Percentiles rank a stretch among this genome's conserved stretches.
These are phyloP conservation scores for Lissocephala sabroskyi DNA, from an alignment of 2,888 invertebrate species.

Conservation along the genomic window DNA sequence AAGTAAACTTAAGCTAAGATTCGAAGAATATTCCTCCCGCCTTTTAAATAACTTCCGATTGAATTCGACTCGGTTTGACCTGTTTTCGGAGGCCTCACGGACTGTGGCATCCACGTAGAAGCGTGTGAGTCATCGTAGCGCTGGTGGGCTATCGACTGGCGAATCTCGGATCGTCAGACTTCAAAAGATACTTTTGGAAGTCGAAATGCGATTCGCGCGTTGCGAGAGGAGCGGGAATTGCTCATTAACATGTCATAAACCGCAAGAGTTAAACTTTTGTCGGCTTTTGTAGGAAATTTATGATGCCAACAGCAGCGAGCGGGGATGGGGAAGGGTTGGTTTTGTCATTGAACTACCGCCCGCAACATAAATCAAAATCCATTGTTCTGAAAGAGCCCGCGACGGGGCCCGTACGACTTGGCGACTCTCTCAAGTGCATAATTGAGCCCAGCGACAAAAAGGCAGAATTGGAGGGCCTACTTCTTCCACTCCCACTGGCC, in stretches of 20 bases:
- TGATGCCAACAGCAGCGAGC: slow-evolving; percentile 7
- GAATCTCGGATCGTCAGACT: slow-evolving; percentile 9
- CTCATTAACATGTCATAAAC: slow-evolving; percentile 64
- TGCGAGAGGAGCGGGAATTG: too few relatives aligned
- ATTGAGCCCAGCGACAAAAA: slow-evolving; percentile 14
- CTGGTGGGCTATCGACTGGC: too few relatives aligned
- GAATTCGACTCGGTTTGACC: too few relatives aligned
- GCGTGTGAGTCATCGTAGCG: too few relatives aligned
- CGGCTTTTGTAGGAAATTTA: slow-evolving; percentile 22
- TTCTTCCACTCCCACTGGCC: too few relatives aligned
- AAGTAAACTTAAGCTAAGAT: too few relatives aligned
- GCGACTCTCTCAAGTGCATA: slow-evolving; percentile 36
- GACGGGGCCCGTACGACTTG: too few relatives aligned
- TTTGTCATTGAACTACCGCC: slow-evolving; percentile 8
- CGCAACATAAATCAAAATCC: slow-evolving; percentile 38
- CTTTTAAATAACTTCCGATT: too few relatives aligned
- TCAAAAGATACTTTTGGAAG: slow-evolving; percentile 17
- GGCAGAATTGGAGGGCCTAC: neutral
- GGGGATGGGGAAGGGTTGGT: slow-evolving; percentile 13
- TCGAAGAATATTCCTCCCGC: too few relatives aligned
- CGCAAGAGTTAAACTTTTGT: slow-evolving; percentile 30
- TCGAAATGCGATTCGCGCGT: too few relatives aligned
- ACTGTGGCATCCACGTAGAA: too few relatives aligned
- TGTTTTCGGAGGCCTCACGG: too few relatives aligned
- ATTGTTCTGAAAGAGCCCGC: slow-evolving; percentile 49